Conservation (phyloP, 2,113 vertebrate species). For the Hippopotamus amphibius region DNA sequence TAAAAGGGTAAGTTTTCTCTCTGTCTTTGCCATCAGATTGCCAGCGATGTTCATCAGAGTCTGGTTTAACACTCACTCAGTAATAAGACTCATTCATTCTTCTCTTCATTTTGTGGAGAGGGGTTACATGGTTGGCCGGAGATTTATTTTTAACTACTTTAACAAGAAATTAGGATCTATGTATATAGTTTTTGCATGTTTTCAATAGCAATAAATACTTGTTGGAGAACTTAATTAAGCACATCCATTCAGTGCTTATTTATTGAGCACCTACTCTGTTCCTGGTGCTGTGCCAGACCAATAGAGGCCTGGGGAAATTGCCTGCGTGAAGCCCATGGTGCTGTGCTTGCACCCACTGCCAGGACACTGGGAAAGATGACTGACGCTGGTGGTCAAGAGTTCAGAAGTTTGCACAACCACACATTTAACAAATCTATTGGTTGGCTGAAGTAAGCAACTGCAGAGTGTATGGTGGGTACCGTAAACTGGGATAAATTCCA, state of each 20-base stretch:
- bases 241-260: not conserved
- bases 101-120: not conserved
- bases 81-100: not conserved
- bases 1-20: not conserved
- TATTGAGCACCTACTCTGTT: not conserved
- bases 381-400: not conserved
- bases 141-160: not conserved
- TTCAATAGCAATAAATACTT: not conserved
- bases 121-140: not conserved
- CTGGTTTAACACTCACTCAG: not conserved
- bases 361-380: not conserved
- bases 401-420: not conserved
- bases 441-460: not conserved
- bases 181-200: not conserved
- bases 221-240: not conserved
- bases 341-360: not conserved
- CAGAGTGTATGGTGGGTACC: not conserved
- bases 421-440: not conserved
- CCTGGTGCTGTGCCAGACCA: not conserved
- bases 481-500: not conserved
- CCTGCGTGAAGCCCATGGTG: not conserved
- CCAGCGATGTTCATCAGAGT: not conserved
- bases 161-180: not conserved
- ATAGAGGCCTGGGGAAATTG: not conserved
- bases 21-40: not conserved